These are phyloP conservation scores for Antheraea mylitta DNA, from an alignment of 1,140 invertebrate genomes.

Conservation along the genomic window DNA sequence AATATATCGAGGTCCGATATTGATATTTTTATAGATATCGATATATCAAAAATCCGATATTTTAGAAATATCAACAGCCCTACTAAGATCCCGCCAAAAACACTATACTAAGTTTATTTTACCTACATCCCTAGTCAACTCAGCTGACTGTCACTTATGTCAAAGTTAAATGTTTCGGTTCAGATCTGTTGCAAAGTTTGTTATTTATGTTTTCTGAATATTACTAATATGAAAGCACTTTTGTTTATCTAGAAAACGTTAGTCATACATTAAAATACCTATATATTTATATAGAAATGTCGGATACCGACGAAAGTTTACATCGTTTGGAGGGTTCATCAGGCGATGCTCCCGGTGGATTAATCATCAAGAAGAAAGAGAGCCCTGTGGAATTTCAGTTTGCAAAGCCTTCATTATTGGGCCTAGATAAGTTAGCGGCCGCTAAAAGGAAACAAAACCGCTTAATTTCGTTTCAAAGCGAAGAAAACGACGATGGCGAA, in stretches of 20 bases:
- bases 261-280: background rate
- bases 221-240: background rate
- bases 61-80: too few relatives aligned
- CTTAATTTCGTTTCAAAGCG: constrained; percentile 83
- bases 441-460: constrained; percentile 83
- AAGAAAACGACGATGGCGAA: constrained; percentile 80
- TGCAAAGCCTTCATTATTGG: constrained; percentile 89
- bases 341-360: constrained; percentile 86
- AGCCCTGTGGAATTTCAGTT: constrained; percentile 86
- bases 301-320: constrained; percentile 79
- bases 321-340: constrained; percentile 91
- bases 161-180: background rate
- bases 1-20: too few relatives aligned
- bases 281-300: constrained; percentile 32
- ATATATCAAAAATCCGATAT: too few relatives aligned
- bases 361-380: constrained; percentile 90
- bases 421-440: constrained; percentile 92
- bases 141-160: background rate
- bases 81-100: too few relatives aligned
- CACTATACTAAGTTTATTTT: too few relatives aligned
- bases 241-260: background rate
- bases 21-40: too few relatives aligned
- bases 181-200: background rate
- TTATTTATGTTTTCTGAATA: background rate
- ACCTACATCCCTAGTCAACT: too few relatives aligned